These are phyloP conservation scores for Tamias sibiricus DNA, from an alignment of 2,113 vertebrate species.

Conservation along the genomic window DNA sequence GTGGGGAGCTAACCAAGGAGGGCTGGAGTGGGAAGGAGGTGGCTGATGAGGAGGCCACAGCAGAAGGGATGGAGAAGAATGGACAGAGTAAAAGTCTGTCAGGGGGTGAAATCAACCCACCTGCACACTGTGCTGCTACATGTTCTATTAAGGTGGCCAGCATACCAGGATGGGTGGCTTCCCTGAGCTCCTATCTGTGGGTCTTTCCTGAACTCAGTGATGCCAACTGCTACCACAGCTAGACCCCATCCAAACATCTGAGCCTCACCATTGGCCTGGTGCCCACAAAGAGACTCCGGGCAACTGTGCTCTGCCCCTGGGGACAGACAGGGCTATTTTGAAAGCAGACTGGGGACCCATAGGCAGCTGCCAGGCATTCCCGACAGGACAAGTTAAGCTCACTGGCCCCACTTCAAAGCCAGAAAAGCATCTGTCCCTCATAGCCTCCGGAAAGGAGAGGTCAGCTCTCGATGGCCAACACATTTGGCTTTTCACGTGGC, in stretches of 20 bases:
- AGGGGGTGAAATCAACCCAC: background rate
- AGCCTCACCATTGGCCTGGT: background rate
- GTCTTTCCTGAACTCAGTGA: background rate
- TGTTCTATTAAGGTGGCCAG: background rate
- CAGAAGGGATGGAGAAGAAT: background rate
- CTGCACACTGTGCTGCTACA: background rate
- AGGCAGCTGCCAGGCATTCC: slow-evolving; percentile 72
- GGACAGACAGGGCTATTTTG: slow-evolving; percentile 55
- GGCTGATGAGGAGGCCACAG: background rate
- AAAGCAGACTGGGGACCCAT: slow-evolving; percentile 49
- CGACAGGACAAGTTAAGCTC: slow-evolving; percentile 62
- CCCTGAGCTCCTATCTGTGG: background rate
- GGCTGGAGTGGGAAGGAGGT: background rate
- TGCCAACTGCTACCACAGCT: background rate
- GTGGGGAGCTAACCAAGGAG: background rate
- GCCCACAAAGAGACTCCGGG: slow-evolving; percentile 18
- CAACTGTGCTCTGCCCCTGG: slow-evolving; percentile 44
- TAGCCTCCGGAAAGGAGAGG: slow-evolving; percentile 64
- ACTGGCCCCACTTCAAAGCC: slow-evolving; percentile 76
- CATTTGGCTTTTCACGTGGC: slow-evolving; percentile 13
- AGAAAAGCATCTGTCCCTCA: slow-evolving; percentile 58
- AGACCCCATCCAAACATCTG: background rate
- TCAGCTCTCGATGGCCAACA: background rate
- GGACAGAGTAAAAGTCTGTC: background rate
- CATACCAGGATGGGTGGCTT: background rate